A percentile compares a stretch with the other conserved stretches of the same genome.
These are phyloP conservation scores for Clavelina lepadiformis DNA, from an alignment of 23 tunicate species.

Conservation along the genomic window DNA sequence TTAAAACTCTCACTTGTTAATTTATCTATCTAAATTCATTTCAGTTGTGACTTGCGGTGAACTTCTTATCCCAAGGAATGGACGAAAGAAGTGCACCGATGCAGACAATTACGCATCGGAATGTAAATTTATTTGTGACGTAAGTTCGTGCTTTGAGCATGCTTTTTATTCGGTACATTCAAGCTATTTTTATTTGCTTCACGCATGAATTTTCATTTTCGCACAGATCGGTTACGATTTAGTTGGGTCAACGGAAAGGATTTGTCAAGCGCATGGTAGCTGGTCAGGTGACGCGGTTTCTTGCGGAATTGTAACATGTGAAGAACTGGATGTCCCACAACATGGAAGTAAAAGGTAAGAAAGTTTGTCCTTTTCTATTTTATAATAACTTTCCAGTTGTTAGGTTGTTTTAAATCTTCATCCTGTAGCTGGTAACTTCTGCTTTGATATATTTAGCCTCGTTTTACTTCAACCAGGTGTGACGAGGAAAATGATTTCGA, in stretches of 20 bases:
- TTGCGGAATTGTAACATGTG: constrained; percentile 64
- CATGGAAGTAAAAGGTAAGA: constrained; percentile 71
- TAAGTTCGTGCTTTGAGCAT: not conserved
- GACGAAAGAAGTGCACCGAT: constrained; percentile 58
- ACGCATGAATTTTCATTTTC: not conserved
- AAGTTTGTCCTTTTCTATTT: too few species aligned
- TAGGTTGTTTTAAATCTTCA: too few species aligned
- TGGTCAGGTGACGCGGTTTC: constrained; percentile 56
- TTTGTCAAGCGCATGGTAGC: constrained; percentile 35
- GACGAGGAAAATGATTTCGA: not conserved
- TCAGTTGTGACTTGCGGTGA: constrained; percentile 56
- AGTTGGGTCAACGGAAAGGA: constrained; percentile 30
- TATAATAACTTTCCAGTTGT: too few species aligned
- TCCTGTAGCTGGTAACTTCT: too few species aligned
- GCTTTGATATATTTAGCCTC: too few species aligned
- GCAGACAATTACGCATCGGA: constrained; percentile 41
- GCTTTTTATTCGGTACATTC: not conserved
- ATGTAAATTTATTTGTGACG: constrained; percentile 51
- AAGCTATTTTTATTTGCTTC: not conserved
- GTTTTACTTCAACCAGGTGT: too few species aligned
- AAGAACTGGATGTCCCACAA: constrained; percentile 36
- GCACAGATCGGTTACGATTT: constrained; percentile 64
- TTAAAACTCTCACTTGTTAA: too few species aligned
- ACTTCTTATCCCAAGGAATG: constrained; percentile 52
- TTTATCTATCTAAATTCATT: too few species aligned